phyloP scores from a whole-genome alignment of 1,140 invertebrate species.

The Heliconius congener region DNA sequence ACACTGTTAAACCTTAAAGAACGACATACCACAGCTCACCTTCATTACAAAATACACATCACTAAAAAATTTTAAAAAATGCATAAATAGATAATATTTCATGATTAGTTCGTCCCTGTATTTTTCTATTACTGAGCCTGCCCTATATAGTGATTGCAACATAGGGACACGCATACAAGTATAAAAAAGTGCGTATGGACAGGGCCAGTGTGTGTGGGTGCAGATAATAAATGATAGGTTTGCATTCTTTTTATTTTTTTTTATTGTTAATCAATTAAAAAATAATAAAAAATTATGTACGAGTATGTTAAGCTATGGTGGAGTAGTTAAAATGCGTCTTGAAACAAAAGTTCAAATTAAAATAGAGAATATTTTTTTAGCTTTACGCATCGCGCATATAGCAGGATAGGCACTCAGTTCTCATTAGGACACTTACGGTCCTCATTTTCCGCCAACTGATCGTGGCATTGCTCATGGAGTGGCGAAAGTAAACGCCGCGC shows the following conservation, averaged over 20 bases:
- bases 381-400: no score
- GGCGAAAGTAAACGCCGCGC: no score
- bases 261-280: slow-evolving; percentile 7
- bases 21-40: background rate
- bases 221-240: slow-evolving; percentile 46
- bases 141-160: slow-evolving; percentile 78
- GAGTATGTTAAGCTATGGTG: no score
- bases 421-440: no score
- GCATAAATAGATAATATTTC: slow-evolving; percentile 26
- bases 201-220: slow-evolving; percentile 39
- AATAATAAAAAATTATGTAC: background rate
- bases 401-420: no score
- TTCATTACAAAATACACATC: background rate
- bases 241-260: slow-evolving; percentile 20
- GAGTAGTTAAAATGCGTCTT: no score
- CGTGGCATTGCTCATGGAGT: no score
- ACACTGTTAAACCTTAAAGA: no score
- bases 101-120: slow-evolving; percentile 55
- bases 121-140: slow-evolving; percentile 74
- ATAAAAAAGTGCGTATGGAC: slow-evolving; percentile 28
- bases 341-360: no score
- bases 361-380: no score
- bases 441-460: no score
- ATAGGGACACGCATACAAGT: slow-evolving; percentile 60
- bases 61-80: slow-evolving; percentile 31